These are phyloP conservation scores for Brachirus orientalis DNA, from an alignment of 2,113 vertebrate genomes.

Conservation along the genomic window DNA sequence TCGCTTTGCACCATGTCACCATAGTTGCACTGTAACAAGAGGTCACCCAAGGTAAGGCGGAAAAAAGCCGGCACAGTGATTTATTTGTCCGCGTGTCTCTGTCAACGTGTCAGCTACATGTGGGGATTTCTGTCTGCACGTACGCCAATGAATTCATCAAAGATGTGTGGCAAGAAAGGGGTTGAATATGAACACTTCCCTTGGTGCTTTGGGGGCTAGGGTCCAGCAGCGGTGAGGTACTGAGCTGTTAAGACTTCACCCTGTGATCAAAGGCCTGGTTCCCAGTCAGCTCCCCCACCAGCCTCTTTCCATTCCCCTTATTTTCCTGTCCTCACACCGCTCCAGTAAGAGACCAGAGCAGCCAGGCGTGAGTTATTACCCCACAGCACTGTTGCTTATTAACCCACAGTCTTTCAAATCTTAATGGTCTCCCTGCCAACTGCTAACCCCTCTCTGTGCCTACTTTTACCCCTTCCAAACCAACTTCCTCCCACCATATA, in stretches of 20 bases:
- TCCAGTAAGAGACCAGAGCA: slow-evolving; percentile 53
- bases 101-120: slow-evolving; percentile 2
- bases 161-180: slow-evolving; percentile 23
- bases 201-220: slow-evolving; percentile 41
- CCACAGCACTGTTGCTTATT: slow-evolving; percentile 61
- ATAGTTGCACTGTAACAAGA: slow-evolving; percentile 44
- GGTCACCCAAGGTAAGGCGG: slow-evolving; percentile 33
- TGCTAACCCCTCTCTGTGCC: slow-evolving; percentile 20
- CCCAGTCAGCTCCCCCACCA: slow-evolving; percentile 48
- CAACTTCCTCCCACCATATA: slow-evolving; percentile 21
- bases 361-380: slow-evolving; percentile 55
- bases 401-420: slow-evolving; percentile 53
- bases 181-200: slow-evolving; percentile 52
- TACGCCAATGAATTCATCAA: slow-evolving; percentile 31
- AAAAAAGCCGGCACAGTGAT: slow-evolving; percentile 44
- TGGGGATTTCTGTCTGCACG: neutral
- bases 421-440: slow-evolving; percentile 33
- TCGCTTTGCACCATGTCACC: slow-evolving; percentile 8
- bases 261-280: slow-evolving; percentile 74
- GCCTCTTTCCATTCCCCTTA: slow-evolving; percentile 14
- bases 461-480: slow-evolving; percentile 40
- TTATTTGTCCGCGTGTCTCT: slow-evolving; percentile 43
- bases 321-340: slow-evolving; percentile 20
- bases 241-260: slow-evolving; percentile 74
- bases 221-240: slow-evolving; percentile 62